Evolutionary conservation across 2,888 invertebrate genomes (phyloP).

Genomic region (Spisula solida): DNA sequence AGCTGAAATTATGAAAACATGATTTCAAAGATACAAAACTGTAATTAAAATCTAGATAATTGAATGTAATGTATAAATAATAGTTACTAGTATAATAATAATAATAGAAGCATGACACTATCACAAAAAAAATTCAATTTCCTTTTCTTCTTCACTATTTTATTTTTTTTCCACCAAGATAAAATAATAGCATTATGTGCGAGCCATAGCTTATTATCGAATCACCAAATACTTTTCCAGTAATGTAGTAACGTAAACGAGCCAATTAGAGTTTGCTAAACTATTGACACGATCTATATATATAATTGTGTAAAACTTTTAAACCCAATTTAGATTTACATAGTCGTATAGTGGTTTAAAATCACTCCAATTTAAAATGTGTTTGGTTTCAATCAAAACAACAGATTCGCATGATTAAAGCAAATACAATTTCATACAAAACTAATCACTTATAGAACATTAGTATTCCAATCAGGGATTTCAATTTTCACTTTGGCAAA

Average conservation of each 20-base stretch:
- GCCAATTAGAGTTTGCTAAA: background rate
- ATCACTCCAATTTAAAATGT: background rate
- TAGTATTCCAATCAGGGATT: slow-evolving; percentile 40
- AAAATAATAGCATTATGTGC: background rate
- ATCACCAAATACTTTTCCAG: background rate
- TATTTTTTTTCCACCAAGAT: background rate
- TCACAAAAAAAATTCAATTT: background rate
- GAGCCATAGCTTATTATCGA: background rate
- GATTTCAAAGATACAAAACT: too few relatives aligned
- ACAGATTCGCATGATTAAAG: background rate
- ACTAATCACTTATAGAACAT: slow-evolving; percentile 49
- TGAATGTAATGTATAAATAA: too few relatives aligned
- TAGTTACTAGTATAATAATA: too few relatives aligned
- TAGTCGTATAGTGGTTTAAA: background rate
- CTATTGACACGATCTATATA: background rate
- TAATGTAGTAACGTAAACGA: background rate
- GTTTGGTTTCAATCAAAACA: slow-evolving; percentile 13
- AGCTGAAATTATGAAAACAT: background rate
- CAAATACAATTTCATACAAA: slow-evolving; percentile 24
- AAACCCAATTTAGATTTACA: background rate
- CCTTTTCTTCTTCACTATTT: background rate
- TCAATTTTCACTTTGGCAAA: background rate
- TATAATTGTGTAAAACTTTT: background rate
- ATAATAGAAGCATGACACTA: too few relatives aligned
- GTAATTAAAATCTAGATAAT: too few relatives aligned